Evolutionary conservation across 2,888 invertebrate species (phyloP), one percentile per base, ranked within the genome.

Genomic region (Caenorhabditis doughertyi): DNA sequence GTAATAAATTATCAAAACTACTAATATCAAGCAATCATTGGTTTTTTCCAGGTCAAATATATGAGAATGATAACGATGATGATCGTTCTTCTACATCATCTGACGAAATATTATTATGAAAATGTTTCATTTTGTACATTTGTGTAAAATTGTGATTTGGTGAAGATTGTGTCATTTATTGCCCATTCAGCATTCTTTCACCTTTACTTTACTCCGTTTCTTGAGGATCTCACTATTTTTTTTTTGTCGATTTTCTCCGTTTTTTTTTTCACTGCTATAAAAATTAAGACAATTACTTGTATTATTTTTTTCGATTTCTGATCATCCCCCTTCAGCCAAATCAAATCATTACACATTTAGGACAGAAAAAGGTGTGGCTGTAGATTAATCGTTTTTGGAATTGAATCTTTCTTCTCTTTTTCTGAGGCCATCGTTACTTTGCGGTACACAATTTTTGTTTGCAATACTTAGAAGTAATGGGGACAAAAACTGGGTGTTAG

Each of bases 91-190:
- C 87, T 7, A 83, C 85, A 9, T 85, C 85, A 32, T 87, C 87
- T 29, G 87, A 87, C 62, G 87, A 87, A 79, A 87, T 87, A 27
- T 55, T 87, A 39, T 74, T 87, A 67, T 86, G 74, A 85, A 53
- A n/a, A n/a, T 60, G 32, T 49, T 25, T 47, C 44, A 18, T 18
- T 29, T 29, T 74, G 44, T 65, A 55, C 32, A 65, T 60, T 64
- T 70, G 60, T 81, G 73, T 70, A 71, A 70, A 81, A 64, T 74
- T 74, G 81, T 81, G 81, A 77, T 77, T 73, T 32, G 64, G 64
- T 74, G 53, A 27, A 51, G 58, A 72, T 62, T 60, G 58, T 72
- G 80, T 79, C 64, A 56, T 79, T 65, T 18, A 47, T 53, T 13
- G 16, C 23, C 32, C 44, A 60, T 42, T 32, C 25, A 62, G 49